Percentiles rank a stretch among this genome's conserved stretches.
Evolutionary conservation across 2,888 invertebrate species (phyloP).

Genomic region (Harpalus rufipes): DNA sequence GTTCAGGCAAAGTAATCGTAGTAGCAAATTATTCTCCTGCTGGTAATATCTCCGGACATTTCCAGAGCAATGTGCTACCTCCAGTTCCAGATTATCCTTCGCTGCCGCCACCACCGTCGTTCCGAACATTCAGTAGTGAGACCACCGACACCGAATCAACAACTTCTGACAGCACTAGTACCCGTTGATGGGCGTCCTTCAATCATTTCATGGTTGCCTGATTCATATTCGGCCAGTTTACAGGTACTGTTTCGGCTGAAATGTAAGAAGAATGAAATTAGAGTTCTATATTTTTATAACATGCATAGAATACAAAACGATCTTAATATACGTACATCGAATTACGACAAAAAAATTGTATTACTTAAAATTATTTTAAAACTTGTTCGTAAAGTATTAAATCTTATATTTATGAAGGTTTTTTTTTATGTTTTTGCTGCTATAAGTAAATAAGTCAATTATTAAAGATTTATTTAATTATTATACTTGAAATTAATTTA

Average conservation of each 20-base stretch:
- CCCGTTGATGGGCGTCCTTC: conserved; percentile 35
- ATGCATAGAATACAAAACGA: background rate
- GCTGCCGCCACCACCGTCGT: conserved; percentile 71
- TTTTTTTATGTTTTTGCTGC: no score
- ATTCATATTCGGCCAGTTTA: conserved; percentile 18
- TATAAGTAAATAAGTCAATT: no score
- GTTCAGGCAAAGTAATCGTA: conserved; percentile 88
- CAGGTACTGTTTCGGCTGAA: conserved; percentile 13
- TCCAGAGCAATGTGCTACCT: conserved; percentile 88
- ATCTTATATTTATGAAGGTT: no score
- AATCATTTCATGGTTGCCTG: conserved; percentile 10
- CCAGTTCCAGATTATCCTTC: conserved; percentile 82
- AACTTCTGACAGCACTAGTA: conserved; percentile 63
- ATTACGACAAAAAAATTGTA: background rate
- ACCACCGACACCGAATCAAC: conserved; percentile 62
- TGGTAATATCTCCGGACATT: conserved; percentile 87
- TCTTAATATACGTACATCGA: conserved; percentile 1
- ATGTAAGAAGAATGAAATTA: conserved; percentile 28
- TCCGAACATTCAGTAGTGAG: conserved; percentile 48
- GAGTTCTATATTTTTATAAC: conserved; percentile 52
- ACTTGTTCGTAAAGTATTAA: no score
- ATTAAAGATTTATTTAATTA: no score
- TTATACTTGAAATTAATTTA: no score
- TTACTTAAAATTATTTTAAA: no score
- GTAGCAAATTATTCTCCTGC: conserved; percentile 92